Conservation (phyloP, 2,797 vertebrate species). For the Scleropages formosus region DNA sequence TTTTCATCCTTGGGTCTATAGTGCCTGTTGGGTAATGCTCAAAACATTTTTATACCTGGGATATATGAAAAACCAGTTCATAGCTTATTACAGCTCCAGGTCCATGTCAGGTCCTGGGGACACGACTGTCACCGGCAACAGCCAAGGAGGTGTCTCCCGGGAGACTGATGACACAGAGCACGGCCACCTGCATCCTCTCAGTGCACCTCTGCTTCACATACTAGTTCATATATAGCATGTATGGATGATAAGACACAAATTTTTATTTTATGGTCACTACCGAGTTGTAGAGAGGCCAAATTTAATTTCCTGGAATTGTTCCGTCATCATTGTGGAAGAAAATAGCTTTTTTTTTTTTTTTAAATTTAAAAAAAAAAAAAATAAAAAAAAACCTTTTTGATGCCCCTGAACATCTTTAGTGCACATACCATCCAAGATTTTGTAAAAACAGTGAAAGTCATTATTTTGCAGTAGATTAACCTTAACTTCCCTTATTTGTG, state of each 20-base stretch:
- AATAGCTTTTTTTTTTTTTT: background rate
- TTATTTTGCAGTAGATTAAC: conserved; percentile 37
- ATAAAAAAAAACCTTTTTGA: background rate
- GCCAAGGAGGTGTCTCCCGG: conserved; percentile 28
- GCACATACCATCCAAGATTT: background rate
- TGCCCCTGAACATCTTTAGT: background rate
- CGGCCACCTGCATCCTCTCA: conserved; percentile 34
- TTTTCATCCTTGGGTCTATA: background rate
- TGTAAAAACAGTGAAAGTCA: conserved; percentile 24
- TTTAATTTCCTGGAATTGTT: background rate
- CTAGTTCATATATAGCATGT: no score
- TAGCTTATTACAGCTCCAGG: background rate
- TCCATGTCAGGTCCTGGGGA: background rate
- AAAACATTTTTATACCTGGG: background rate
- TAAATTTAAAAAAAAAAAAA: no score
- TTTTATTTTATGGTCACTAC: no score
- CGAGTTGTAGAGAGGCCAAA: no score
- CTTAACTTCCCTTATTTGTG: conserved; percentile 29
- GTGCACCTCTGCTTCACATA: background rate
- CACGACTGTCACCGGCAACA: conserved; percentile 33
- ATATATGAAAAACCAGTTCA: background rate
- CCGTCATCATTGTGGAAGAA: background rate
- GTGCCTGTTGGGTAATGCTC: background rate
- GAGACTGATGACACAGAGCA: conserved; percentile 41
- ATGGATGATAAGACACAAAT: no score